phyloP scores from a whole-genome alignment of 2,797 vertebrate species.

The Lagorchestes hirsutus region DNA sequence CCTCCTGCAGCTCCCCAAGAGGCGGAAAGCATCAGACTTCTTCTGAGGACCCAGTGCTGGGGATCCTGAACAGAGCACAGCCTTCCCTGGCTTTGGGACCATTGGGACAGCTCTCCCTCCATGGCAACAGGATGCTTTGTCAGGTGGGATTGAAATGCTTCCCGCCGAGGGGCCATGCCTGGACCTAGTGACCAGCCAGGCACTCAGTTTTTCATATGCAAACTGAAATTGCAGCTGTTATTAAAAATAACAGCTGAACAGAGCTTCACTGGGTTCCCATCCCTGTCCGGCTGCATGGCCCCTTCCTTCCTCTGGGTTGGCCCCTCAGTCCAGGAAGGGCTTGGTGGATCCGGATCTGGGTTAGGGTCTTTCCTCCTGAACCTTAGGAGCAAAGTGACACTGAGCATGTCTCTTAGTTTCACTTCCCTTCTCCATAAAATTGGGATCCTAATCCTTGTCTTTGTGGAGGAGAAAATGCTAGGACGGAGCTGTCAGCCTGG shows the following conservation, averaged over 20 bases:
- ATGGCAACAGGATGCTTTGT: not conserved
- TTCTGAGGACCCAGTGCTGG: conserved; percentile 77
- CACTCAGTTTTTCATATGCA: not conserved
- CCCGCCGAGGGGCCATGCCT: not conserved
- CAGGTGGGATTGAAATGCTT: not conserved
- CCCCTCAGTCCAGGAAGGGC: not conserved
- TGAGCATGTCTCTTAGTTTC: not conserved
- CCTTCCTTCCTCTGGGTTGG: not conserved
- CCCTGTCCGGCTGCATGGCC: not conserved
- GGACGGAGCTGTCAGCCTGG: not conserved
- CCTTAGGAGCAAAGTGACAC: not conserved
- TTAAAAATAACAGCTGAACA: not conserved
- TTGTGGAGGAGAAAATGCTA: not conserved
- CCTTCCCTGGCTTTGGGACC: not conserved
- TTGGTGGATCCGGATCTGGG: not conserved
- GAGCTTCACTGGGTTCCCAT: not conserved
- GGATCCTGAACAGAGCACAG: not conserved
- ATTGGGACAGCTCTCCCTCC: not conserved
- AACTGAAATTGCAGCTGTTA: not conserved
- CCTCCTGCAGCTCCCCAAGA: conserved; percentile 95
- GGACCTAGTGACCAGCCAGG: not conserved
- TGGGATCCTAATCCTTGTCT: not conserved
- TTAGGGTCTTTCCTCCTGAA: not conserved
- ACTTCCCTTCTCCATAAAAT: not conserved
- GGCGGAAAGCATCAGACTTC: conserved; percentile 93